These are phyloP conservation scores for Dinothrombium tinctorium DNA, from an alignment of 1,140 invertebrate species.

Conservation along the genomic window DNA sequence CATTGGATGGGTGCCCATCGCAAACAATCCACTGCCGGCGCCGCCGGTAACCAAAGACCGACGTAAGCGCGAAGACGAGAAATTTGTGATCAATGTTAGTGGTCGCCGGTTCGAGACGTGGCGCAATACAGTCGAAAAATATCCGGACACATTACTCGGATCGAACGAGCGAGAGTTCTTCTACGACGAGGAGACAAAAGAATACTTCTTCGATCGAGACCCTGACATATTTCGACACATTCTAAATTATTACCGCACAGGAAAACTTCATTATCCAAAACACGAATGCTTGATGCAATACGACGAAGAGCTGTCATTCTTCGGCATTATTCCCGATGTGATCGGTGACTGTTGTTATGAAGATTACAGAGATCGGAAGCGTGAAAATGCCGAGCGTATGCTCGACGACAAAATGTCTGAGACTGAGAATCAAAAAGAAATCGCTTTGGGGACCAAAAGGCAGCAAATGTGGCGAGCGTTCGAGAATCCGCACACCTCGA, in stretches of 20 bases:
- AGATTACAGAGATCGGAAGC: conserved; percentile 89
- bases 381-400: conserved; percentile 93
- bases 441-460: conserved; percentile 45
- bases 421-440: conserved; percentile 51
- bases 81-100: conserved; percentile 59
- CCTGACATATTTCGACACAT: conserved; percentile 98
- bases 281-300: conserved; percentile 97
- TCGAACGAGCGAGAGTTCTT: conserved; percentile 98
- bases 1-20: conserved; percentile 51
- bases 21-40: conserved; percentile 75
- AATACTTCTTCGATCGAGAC: conserved; percentile 99
- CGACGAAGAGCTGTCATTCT: conserved; percentile 96
- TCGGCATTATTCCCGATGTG: conserved; percentile 96
- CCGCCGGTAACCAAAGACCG: conserved; percentile 57
- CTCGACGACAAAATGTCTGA: conserved; percentile 93
- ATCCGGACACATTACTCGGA: conserved; percentile 90
- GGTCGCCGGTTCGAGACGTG: conserved; percentile 89
- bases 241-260: conserved; percentile 94
- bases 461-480: conserved; percentile 99
- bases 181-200: conserved; percentile 88
- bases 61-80: conserved; percentile 48
- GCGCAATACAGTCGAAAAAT: conserved; percentile 96
- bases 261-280: conserved; percentile 94
- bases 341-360: conserved; percentile 94
- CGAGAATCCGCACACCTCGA: conserved; percentile 96